Evolutionary conservation across 35 echinoderm and acorn worm species (phyloP).

Genomic region (Lytechinus pictus): DNA sequence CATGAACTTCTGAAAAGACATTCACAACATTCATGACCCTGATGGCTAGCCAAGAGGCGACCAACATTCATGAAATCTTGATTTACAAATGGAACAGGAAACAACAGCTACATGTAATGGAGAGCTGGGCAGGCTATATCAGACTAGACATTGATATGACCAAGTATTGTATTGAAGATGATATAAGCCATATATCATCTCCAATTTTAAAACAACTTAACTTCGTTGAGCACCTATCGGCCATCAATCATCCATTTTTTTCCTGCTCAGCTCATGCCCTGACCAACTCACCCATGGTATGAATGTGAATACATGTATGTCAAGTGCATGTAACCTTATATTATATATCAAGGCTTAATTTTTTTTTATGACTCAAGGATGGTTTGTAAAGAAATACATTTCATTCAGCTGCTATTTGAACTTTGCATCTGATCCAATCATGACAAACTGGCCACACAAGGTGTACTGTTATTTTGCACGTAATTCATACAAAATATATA

Average conservation of each 20-base stretch:
- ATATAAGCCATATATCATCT: not conserved
- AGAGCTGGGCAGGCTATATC: not conserved
- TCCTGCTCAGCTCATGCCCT: not conserved
- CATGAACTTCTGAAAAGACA: too few species aligned
- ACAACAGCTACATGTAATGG: not conserved
- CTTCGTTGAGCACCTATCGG: not conserved
- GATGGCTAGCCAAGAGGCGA: not conserved
- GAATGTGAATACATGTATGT: not conserved
- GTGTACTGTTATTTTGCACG: too few species aligned
- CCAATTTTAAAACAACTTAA: not conserved
- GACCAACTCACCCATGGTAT: not conserved
- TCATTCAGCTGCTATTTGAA: not conserved
- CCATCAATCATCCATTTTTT: not conserved
- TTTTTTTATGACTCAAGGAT: not conserved
- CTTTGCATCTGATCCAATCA: too few species aligned
- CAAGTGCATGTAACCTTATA: not conserved
- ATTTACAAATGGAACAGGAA: not conserved
- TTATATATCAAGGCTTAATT: not conserved
- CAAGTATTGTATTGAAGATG: not conserved
- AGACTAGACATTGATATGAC: not conserved
- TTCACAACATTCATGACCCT: not conserved
- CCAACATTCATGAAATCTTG: not conserved
- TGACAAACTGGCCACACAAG: too few species aligned
- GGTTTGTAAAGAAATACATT: not conserved
- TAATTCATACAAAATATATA: too few species aligned